These are phyloP conservation scores for Drosophila erecta DNA, from an alignment of 1,140 invertebrate genomes.

Conservation along the genomic window DNA sequence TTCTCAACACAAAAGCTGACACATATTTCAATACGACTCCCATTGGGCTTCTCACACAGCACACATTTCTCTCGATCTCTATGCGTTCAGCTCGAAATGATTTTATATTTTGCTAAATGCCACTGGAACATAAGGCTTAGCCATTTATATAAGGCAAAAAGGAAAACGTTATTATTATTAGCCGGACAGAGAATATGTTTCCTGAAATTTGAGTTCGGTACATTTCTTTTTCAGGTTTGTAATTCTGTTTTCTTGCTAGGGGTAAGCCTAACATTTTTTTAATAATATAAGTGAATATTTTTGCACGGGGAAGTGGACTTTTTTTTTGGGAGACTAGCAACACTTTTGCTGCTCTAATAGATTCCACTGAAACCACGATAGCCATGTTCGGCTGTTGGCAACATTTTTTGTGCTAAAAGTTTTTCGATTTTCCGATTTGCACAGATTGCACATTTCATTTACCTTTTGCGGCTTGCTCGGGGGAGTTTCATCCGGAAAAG, in stretches of 20 bases:
- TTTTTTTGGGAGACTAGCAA: slow-evolving; percentile 14
- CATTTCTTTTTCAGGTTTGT: background rate
- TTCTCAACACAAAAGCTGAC: slow-evolving; percentile 32
- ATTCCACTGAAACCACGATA: slow-evolving; percentile 5
- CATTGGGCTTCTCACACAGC: slow-evolving; percentile 2
- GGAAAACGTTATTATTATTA: slow-evolving; percentile 10
- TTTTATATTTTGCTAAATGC: slow-evolving; percentile 14
- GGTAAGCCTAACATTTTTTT: background rate
- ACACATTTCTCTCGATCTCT: slow-evolving; percentile 1
- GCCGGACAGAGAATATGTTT: background rate
- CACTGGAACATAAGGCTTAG: slow-evolving; percentile 2
- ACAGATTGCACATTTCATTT: slow-evolving; percentile 54
- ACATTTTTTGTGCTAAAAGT: slow-evolving; percentile 37
- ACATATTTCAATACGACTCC: slow-evolving; percentile 42
- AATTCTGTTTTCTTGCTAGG: background rate
- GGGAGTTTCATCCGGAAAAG: slow-evolving; percentile 16
- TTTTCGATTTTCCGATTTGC: slow-evolving; percentile 41
- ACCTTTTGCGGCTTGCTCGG: slow-evolving; percentile 36
- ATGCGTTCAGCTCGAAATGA: slow-evolving; percentile 7
- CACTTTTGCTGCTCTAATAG: slow-evolving; percentile 12
- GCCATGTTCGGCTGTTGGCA: slow-evolving; percentile 27
- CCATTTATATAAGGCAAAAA: slow-evolving; percentile 1
- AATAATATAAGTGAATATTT: slow-evolving; percentile 45
- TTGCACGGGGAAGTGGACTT: slow-evolving; percentile 26
- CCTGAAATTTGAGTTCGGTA: background rate